A percentile compares a stretch with the other conserved stretches of the same genome.
Evolutionary conservation across 2,797 vertebrate species (phyloP).

Genomic region (Perodicticus potto): DNA sequence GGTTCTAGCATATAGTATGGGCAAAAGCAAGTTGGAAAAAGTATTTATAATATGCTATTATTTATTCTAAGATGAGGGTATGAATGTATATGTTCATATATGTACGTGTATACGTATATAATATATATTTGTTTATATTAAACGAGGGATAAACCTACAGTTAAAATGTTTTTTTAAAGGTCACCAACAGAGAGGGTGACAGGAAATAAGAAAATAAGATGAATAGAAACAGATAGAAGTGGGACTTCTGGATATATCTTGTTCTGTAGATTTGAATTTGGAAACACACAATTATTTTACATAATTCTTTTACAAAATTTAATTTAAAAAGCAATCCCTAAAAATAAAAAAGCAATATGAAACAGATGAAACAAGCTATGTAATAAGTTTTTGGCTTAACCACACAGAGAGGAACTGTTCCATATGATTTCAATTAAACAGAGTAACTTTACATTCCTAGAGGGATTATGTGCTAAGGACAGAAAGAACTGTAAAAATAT

Average conservation of each 20-base stretch:
- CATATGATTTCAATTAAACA: slow-evolving; percentile 57
- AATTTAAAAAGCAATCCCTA: slow-evolving; percentile 47
- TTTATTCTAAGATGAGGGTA: slow-evolving; percentile 17
- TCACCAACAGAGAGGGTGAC: background rate
- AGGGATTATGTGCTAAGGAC: slow-evolving; percentile 40
- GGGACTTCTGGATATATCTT: background rate
- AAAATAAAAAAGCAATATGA: slow-evolving; percentile 41
- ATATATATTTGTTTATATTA: slow-evolving; percentile 32
- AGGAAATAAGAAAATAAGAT: slow-evolving; percentile 49
- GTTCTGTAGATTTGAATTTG: slow-evolving; percentile 52
- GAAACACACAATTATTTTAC: slow-evolving; percentile 47
- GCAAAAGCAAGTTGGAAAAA: slow-evolving; percentile 28
- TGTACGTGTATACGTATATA: background rate
- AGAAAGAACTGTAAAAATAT: slow-evolving; percentile 43
- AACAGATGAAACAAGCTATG: slow-evolving; percentile 48
- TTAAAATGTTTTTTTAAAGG: background rate
- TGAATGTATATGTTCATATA: background rate
- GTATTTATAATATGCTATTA: background rate
- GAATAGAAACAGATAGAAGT: background rate
- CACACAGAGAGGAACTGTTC: slow-evolving; percentile 29
- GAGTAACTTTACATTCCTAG: slow-evolving; percentile 33
- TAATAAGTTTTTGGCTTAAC: slow-evolving; percentile 45
- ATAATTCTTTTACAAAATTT: slow-evolving; percentile 44
- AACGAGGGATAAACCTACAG: slow-evolving; percentile 20
- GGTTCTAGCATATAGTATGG: slow-evolving; percentile 20